These are phyloP conservation scores for Amphiprion percula DNA, from an alignment of 2,113 vertebrate species.

Conservation along the genomic window DNA sequence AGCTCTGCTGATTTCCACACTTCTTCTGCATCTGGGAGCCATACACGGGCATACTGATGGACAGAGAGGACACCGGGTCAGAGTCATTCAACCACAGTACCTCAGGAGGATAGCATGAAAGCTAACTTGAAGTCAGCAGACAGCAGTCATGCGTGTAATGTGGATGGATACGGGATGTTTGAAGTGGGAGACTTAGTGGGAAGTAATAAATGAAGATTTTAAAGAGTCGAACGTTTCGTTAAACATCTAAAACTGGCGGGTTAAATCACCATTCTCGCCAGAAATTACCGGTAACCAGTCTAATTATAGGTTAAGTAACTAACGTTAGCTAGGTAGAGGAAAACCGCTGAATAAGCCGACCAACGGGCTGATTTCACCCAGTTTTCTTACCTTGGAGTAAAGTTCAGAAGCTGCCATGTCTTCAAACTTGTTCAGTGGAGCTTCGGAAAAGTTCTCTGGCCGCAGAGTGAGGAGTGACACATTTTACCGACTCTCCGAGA, in stretches of 20 bases:
- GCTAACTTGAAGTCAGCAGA: constrained; percentile 10
- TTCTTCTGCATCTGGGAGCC: constrained; percentile 93
- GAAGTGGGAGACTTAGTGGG: neutral
- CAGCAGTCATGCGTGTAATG: constrained; percentile 25
- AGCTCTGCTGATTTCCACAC: constrained; percentile 97
- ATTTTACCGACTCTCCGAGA: neutral
- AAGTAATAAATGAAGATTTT: neutral
- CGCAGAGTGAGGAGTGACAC: neutral
- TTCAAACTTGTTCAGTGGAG: neutral
- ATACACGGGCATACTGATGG: constrained; percentile 91
- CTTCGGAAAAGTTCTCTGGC: neutral
- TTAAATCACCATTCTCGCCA: neutral
- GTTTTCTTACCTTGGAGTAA: constrained; percentile 90
- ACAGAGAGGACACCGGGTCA: constrained; percentile 41
- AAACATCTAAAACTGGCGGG: neutral
- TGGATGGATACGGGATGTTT: neutral
- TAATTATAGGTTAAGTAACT: neutral
- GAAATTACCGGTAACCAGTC: neutral
- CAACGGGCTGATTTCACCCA: neutral
- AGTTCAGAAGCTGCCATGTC: constrained; percentile 90
- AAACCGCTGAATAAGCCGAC: constrained; percentile 1
- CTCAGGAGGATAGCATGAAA: neutral
- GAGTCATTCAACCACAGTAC: constrained; percentile 12
- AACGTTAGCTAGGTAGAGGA: constrained; percentile 2
- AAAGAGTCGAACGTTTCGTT: neutral